Conservation (phyloP, 1,140 invertebrate genomes). For the Aporrectodea caliginosa region DNA sequence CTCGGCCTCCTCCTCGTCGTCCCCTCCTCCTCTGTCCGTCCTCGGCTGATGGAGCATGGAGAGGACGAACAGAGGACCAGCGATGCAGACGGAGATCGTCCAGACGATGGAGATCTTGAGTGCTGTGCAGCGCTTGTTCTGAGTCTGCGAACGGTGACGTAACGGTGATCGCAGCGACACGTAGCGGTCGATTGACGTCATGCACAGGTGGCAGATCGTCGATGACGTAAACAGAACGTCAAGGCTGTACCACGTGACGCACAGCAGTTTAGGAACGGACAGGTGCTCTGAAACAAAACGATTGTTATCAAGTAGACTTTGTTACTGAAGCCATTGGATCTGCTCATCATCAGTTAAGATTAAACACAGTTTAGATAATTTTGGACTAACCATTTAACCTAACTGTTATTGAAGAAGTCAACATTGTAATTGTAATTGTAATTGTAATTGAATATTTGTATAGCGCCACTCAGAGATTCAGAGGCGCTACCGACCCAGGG, state of each 20-base stretch:
- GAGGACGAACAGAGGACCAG: conserved; percentile 76
- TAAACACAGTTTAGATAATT: too few species aligned
- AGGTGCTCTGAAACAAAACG: conserved; percentile 28
- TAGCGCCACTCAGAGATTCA: too few species aligned
- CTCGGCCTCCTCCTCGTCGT: too few species aligned
- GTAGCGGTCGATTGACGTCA: conserved; percentile 77
- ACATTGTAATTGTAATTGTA: too few species aligned
- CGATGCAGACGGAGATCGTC: conserved; percentile 80
- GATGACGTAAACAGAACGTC: conserved; percentile 86
- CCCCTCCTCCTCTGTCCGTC: too few species aligned
- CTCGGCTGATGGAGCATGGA: conserved; percentile 60
- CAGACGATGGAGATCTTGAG: conserved; percentile 81
- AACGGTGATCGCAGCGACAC: conserved; percentile 57
- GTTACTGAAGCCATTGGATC: too few species aligned
- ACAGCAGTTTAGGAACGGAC: conserved; percentile 30
- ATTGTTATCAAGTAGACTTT: too few species aligned
- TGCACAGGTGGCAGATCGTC: conserved; percentile 91
- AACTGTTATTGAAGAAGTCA: too few species aligned
- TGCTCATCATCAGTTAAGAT: too few species aligned
- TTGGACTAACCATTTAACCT: too few species aligned
- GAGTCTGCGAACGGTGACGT: conserved; percentile 36
- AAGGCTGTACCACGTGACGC: conserved; percentile 55
- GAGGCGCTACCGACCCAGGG: too few species aligned
- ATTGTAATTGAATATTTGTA: too few species aligned
- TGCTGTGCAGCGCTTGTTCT: conserved; percentile 58